Conservation (phyloP, 2,113 vertebrate genomes). For the Monarcha castaneiventris region DNA sequence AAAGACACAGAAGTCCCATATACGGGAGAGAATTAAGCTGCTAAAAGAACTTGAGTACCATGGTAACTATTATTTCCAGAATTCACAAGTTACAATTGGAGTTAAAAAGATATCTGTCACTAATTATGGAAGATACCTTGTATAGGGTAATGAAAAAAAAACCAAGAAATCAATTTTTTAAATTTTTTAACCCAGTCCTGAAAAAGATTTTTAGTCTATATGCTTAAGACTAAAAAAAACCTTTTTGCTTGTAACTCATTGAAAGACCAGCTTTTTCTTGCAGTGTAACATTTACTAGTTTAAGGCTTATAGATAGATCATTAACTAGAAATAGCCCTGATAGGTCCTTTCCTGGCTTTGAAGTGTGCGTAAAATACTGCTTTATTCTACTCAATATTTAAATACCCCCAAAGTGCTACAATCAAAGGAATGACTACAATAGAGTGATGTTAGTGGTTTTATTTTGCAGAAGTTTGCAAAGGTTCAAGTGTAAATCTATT, state of each 20-base stretch:
- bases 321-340: neutral
- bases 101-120: neutral
- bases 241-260: neutral
- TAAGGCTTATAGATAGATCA: neutral
- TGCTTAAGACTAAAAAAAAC: neutral
- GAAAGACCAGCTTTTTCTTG: neutral
- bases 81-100: neutral
- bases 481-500: neutral
- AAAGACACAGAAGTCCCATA: neutral
- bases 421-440: neutral
- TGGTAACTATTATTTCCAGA: conserved; percentile 25
- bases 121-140: neutral
- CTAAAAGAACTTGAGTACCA: neutral
- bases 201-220: neutral
- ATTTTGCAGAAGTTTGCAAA: neutral
- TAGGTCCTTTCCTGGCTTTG: neutral
- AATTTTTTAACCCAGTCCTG: neutral
- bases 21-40: neutral
- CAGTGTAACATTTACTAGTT: neutral
- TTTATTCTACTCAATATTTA: neutral
- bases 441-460: neutral
- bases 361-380: neutral
- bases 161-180: neutral
- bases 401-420: neutral
- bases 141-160: neutral